These are phyloP conservation scores for Myanophis thanlyinensis DNA, from an alignment of 2,113 vertebrate species.

Conservation along the genomic window DNA sequence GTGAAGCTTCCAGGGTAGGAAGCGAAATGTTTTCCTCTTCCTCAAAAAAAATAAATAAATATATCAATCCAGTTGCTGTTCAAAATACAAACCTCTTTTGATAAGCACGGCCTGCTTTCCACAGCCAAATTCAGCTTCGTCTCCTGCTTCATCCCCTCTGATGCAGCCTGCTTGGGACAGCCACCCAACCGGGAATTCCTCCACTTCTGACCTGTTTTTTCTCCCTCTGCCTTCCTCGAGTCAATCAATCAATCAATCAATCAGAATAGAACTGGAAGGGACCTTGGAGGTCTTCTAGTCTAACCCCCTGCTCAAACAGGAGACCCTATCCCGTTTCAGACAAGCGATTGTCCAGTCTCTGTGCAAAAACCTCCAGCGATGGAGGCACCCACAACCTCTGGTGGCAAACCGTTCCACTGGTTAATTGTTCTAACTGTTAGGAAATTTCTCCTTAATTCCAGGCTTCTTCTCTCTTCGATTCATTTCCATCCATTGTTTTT, in stretches of 20 bases:
- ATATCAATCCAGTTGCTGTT: not conserved
- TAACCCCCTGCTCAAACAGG: not conserved
- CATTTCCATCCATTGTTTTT: not conserved
- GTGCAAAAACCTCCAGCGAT: not conserved
- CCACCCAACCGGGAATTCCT: not conserved
- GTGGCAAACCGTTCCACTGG: not conserved
- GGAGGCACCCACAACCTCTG: not conserved
- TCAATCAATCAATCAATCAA: not conserved
- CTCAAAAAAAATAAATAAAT: not conserved
- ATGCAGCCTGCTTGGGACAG: not conserved
- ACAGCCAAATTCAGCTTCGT: fast-evolving
- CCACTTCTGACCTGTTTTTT: not conserved
- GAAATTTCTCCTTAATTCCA: not conserved
- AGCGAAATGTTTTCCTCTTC: not conserved
- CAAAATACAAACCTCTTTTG: not conserved
- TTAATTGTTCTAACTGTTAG: not conserved
- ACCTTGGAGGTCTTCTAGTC: not conserved
- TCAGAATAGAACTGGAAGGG: not conserved
- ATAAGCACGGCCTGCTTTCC: not conserved
- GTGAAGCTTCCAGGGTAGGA: not conserved
- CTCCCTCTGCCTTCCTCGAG: not conserved
- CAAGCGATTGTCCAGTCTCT: not conserved
- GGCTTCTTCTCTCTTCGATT: not conserved
- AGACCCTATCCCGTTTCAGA: not conserved
- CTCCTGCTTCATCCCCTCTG: not conserved